phyloP scores from a whole-genome alignment of 2,113 vertebrate species.

The Balaenoptera acutorostrata region DNA sequence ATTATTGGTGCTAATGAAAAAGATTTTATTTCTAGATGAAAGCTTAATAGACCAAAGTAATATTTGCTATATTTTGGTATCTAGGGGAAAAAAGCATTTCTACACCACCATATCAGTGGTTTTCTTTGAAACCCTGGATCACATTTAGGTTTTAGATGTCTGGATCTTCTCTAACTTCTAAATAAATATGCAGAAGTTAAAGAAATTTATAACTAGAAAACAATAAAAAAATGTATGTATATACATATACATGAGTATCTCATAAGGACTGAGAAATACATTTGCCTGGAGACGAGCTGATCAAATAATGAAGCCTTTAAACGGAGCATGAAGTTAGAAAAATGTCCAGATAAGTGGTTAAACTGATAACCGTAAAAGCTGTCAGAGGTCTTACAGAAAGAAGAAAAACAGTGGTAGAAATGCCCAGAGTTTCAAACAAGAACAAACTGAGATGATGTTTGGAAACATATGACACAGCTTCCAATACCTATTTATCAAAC shows the following conservation, averaged over 20 bases:
- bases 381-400: background rate
- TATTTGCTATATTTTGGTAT: background rate
- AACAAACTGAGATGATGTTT: background rate
- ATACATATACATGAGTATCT: background rate
- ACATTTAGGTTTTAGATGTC: background rate
- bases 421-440: background rate
- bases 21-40: background rate
- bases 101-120: too few relatives aligned
- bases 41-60: background rate
- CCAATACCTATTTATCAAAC: background rate
- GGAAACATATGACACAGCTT: background rate
- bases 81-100: background rate
- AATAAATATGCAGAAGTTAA: background rate
- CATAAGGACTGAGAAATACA: background rate
- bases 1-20: background rate
- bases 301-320: background rate
- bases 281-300: background rate
- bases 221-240: background rate
- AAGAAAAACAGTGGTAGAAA: background rate
- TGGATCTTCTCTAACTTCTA: background rate
- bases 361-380: background rate
- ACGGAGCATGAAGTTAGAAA: background rate
- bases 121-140: background rate
- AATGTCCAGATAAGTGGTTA: background rate
- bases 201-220: background rate